Base-by-base conservation (phyloP, 1,140 invertebrate genomes). In the Metaphire vulgaris region DNA sequence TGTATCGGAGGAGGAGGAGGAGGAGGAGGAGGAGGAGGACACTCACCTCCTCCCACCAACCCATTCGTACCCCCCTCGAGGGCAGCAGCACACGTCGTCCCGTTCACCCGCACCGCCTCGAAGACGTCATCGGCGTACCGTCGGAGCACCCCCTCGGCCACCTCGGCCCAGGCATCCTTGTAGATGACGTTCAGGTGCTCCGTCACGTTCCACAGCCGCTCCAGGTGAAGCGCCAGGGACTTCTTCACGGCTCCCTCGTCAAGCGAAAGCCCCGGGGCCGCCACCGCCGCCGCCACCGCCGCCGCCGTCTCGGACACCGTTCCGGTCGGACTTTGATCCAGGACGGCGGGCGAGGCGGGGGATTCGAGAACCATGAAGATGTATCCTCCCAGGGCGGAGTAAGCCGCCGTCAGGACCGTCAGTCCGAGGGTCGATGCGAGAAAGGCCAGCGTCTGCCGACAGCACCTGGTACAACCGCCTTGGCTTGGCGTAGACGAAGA, bases 371-470 rank as follows among this genome's bases (percentile, higher is more conserved):
- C 91, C 30, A 94, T 87, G 83, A 97, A 97, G 80, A 96, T 92
- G 81, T 96, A 92, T 68, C 94, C 94, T 21, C 94, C 94, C 73
- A 92, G 90, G 69, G 95, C 91, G 2, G 92, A 93, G 83, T 96
- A 96, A 21, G 92, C 92, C 72, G 97, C 91, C 69, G 97, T 92
- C 16, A 96, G 88, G 72, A 91, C 90, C 78, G 94, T 92, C 78
- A 97, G 92, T 66, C 94, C 94, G 15, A 97, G 91, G 86, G 96
- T 95, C 84, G 92, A 95, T 87, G 96, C 96, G 86, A 96, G 89
- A 87, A 96, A 96, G 12, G 94, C 93, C 34, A 93, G 89, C 81
- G 95, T 91, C 72, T 90, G 88, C n/a, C 93, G 89, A 80, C 91
- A 89, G 84, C 90, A 78, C 1, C 26, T 28, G 1, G 28, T 33